Evolutionary conservation across 2,113 vertebrate genomes (phyloP), one percentile per base, ranked within the genome.

Genomic region (Cyanoderma ruficeps): DNA sequence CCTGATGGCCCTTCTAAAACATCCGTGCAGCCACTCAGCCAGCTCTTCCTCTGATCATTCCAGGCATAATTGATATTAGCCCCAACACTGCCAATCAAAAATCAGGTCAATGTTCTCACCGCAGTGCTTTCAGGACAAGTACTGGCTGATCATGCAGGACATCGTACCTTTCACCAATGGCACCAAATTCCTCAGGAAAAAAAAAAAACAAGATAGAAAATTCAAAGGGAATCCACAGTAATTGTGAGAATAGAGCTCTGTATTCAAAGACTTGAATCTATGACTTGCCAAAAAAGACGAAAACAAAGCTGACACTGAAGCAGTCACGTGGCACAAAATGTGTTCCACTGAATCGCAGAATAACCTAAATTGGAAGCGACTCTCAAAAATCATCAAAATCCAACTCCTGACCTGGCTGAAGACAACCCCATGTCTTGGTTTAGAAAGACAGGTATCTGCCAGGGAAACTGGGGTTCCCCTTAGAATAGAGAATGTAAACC

Each of bases 1-100:
- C 10, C 52, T 37, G 28, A 25, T 12, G 30, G 47, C 18, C 46
- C 30, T 44, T 41, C 67, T 37, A 15, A 61, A 61, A 11, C 7
- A 70, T 12, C 60, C 3, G 0, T 4, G 1, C 8, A 67, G 19
- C 1, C 52, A 23, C 3, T 20, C 47, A 33, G 27, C 24, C 22
- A 80, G 30, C 18, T 57, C 33, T 8, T 39, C 15, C 15, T 39
- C 75, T 86, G 69, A 15, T 39, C 41, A 77, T 52, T 71, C 44
- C 56, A 64, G 37, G 3, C 9, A 50, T 12, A 28, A 61, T 46
- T 86, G 57, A 49, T 7, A 65, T 67, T 35, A 42, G 19, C n/a
- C 42, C 23, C 28, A 57, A 31, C 13, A 42, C 9, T 41, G 50
- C 42, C 47, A 57, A 13, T 39, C 59, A 70, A 28, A 82, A 91